phyloP scores from a whole-genome alignment of 2,113 vertebrate genomes.

The Catagonus wagneri region DNA sequence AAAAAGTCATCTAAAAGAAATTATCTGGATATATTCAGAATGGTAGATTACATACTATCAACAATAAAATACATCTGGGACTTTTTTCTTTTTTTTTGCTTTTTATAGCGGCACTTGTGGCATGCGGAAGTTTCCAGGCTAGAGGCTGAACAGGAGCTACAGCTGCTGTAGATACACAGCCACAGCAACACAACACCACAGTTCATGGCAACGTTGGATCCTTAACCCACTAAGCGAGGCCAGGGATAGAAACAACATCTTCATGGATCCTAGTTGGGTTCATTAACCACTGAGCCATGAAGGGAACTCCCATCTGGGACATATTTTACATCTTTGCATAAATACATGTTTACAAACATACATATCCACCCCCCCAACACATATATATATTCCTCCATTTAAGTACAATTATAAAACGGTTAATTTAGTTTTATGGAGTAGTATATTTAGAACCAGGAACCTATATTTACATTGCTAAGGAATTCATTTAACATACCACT shows the following conservation, averaged over 20 bases:
- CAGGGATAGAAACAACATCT: no score
- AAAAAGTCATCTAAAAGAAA: constrained; percentile 26
- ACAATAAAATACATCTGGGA: background rate
- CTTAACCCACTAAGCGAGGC: no score
- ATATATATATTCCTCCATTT: background rate
- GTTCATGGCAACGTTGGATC: no score
- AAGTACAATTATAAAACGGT: background rate
- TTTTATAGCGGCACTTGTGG: no score
- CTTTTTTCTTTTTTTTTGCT: background rate
- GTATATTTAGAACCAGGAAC: constrained; percentile 3
- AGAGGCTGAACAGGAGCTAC: no score
- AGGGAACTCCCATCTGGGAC: no score
- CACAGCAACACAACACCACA: no score
- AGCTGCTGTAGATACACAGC: no score
- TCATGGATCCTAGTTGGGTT: no score
- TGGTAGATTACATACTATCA: background rate
- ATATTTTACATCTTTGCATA: background rate
- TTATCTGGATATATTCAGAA: constrained; percentile 29
- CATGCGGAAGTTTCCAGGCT: no score
- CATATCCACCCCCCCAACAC: background rate
- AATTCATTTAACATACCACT: constrained; percentile 37
- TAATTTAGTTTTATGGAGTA: background rate
- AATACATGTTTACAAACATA: constrained; percentile 1
- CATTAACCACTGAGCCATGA: no score
- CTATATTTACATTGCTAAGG: constrained; percentile 26